Evolutionary conservation across 2,113 vertebrate genomes (phyloP), one percentile per base, ranked within the genome.

Genomic region (Montifringilla adamsi): DNA sequence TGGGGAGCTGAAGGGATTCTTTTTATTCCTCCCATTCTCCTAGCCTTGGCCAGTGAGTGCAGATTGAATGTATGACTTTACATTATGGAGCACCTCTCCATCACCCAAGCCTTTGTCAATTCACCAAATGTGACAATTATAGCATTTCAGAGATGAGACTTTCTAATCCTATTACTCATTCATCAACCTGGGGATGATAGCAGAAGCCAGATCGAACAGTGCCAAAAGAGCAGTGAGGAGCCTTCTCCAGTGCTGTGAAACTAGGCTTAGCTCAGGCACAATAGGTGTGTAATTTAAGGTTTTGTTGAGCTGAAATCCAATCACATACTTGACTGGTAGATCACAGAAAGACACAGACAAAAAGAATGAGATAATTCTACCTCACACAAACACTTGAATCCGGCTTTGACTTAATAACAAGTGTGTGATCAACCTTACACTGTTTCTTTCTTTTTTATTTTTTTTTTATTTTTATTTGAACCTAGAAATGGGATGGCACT

Each of bases 281-380:
- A 99, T 99, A 99, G 98, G 99, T 99, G 99, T 99, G 99, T 99
- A 99, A 99, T 99, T 99, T 99, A 98, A 99, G 98, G 98, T 99
- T 99, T 99, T 99, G 99, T 99, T 99, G 98, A 99, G 98, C 98
- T 97, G 97, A 99, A 99, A 99, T 99, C 99, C 99, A 99, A 99
- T 99, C 99, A 99, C 98, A 99, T 99, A 99, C 99, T 99, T 99
- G 99, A 99, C 98, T 99, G 99, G 98, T 98, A 98, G 98, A 99
- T 99, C 98, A 99, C 98, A 99, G 98, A 99, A 98, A 98, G 98
- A 98, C 98, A 98, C 98, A 97, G 98, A 98, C 98, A 98, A 94
- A 97, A 97, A 98, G 98, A 98, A 97, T 97, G 98, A 98, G 98
- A 98, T 98, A 98, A 98, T 98, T 98, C 98, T 97, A 98, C 98